Conservation (phyloP, 2,888 invertebrate species). For the Taphrorychus bicolor region DNA sequence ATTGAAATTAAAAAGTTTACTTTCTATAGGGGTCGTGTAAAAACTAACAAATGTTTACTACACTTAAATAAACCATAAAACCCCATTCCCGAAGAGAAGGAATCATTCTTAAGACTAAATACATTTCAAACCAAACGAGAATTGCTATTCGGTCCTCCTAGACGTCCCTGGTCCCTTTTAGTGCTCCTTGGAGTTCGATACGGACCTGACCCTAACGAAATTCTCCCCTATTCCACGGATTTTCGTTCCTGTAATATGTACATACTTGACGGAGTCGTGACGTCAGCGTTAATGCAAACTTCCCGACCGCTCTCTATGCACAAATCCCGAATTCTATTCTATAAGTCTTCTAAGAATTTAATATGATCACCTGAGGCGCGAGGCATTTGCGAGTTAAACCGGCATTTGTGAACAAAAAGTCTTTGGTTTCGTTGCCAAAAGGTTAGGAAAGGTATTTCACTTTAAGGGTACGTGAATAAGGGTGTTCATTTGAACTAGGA, state of each 20-base stretch:
- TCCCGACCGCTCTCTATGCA: not conserved
- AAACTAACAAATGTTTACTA: too few relatives aligned
- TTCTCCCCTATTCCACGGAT: not conserved
- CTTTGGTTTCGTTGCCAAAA: too few relatives aligned
- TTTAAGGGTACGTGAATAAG: too few relatives aligned
- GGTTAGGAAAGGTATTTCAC: too few relatives aligned
- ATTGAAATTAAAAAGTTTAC: too few relatives aligned
- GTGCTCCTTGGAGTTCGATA: not conserved
- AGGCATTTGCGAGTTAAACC: too few relatives aligned
- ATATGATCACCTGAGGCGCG: not conserved
- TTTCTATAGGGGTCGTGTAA: too few relatives aligned
- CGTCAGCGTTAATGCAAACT: not conserved
- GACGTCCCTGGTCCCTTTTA: not conserved
- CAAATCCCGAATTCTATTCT: not conserved
- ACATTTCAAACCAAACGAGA: not conserved
- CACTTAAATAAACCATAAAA: too few relatives aligned
- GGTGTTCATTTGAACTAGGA: too few relatives aligned
- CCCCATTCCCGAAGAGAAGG: too few relatives aligned
- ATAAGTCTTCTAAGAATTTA: not conserved
- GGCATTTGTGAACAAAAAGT: too few relatives aligned
- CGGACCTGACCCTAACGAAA: not conserved
- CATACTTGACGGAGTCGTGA: not conserved
- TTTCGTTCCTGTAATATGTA: not conserved
- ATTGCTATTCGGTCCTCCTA: not conserved
- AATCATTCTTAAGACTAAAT: too few relatives aligned